Conservation (phyloP, 1,140 invertebrate species). For the Bicyclus anynana region DNA sequence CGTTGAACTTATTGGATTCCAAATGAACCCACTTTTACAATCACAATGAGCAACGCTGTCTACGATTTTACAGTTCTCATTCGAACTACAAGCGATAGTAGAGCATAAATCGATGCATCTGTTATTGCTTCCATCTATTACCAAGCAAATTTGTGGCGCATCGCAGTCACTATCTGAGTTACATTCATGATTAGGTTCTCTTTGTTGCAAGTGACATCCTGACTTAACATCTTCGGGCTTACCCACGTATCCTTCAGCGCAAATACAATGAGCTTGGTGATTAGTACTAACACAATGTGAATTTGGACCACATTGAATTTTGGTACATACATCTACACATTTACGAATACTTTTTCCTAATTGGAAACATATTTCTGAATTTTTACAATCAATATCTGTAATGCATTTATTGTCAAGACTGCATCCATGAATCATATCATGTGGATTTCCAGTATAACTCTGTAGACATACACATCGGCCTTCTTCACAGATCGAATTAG, state of each 20-base stretch:
- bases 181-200: slow-evolving; percentile 80
- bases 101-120: slow-evolving; percentile 88
- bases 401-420: slow-evolving; percentile 83
- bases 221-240: slow-evolving; percentile 86
- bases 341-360: slow-evolving; percentile 85
- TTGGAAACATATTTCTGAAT: slow-evolving; percentile 92
- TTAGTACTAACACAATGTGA: slow-evolving; percentile 89
- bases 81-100: slow-evolving; percentile 86
- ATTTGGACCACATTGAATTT: slow-evolving; percentile 93
- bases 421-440: slow-evolving; percentile 84
- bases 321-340: slow-evolving; percentile 91
- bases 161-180: slow-evolving; percentile 84
- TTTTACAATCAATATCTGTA: slow-evolving; percentile 88
- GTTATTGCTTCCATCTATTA: slow-evolving; percentile 78
- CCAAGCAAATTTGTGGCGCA: slow-evolving; percentile 79
- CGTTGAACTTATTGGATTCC: slow-evolving; percentile 87
- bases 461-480: slow-evolving; percentile 89
- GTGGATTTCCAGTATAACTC: slow-evolving; percentile 87
- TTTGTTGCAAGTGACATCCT: slow-evolving; percentile 85
- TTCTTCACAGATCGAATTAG: slow-evolving; percentile 87
- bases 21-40: slow-evolving; percentile 86
- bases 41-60: slow-evolving; percentile 84
- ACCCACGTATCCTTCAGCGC: slow-evolving; percentile 86
- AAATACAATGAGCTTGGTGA: slow-evolving; percentile 91
- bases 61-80: slow-evolving; percentile 87